Base-by-base conservation (phyloP, 1,140 invertebrate genomes). In the Doryteuthis pealeii region DNA sequence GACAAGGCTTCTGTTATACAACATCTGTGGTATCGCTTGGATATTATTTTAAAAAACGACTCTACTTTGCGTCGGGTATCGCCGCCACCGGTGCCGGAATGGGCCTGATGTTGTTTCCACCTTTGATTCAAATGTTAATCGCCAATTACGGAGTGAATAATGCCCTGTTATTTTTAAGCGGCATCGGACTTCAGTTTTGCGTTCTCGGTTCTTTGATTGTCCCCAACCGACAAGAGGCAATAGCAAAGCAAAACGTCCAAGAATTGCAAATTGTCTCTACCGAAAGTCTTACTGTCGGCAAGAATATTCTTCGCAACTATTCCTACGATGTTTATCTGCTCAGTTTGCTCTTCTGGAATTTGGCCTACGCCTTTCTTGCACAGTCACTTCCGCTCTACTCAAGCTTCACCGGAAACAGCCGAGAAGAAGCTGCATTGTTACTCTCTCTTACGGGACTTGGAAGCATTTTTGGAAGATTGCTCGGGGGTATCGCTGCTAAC, bases 11-110 rank as follows among this genome's bases (percentile, higher is more conserved):
- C 31, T 58, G 66, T 32, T 70, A 66, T 14, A 78, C 75, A 1
- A 68, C 77, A n/a, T 69, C 73, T 10, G 62, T 78, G 35, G 71
- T 77, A 22, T 66, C 70, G 30, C 28, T 78, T 1, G 76, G 79
- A 0, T 78, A 76, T 43, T 78, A 78, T 30, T 80, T 80, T 33
- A 76, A 76, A 32, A 76, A 75, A 49, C 77, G 77, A n/a, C 70
- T 76, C 40, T 71, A 76, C 14, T 67, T 78, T 5, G 74, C 77
- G 1, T 73, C 73, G 15, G 79, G 77, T 22, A 45, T 80, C 5
- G 71, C 74, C 30, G 71, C 75, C 15, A 72, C 79, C 0, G 76
- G 74, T 32, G 68, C 74, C 43, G 77, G 79, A 8, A 22, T 75
- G 1, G 79, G 77, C 45, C 77, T 80, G 77, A 75, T 80, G 71